Evolutionary conservation across 2,113 vertebrate species (phyloP), one percentile per base, ranked within the genome.

Genomic region (Rynchops niger): DNA sequence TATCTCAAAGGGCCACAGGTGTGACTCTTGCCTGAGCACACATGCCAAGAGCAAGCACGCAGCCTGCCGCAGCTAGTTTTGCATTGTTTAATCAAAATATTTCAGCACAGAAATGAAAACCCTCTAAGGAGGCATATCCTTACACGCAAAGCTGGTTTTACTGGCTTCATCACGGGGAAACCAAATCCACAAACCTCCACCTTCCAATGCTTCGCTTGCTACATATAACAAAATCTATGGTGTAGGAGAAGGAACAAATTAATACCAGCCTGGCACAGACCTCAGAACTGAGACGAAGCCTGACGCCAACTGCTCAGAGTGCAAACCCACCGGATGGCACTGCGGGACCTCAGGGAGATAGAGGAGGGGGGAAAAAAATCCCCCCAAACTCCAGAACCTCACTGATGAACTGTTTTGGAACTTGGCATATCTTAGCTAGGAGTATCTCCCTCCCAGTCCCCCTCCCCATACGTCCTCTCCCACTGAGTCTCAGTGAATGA

Each of bases 31-130:
- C 34, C 34, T 86, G 50, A 90, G 63, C 55, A 90, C 70, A 58
- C 40, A 50, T 16, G 76, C 61, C 86, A 79, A 47, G 82, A 50
- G 61, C 62, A 49, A 72, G 69, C 56, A 15, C 3, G 29, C 38
- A 88, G 59, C 92, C 87, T 84, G 72, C 45, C 79, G 88, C 69
- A 62, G 95, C 79, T 86, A 30, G 87, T 59, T 95, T 61, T 59
- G 79, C 76, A 53, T 69, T 79, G 78, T 90, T 94, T 76, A 78
- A 90, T 93, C 88, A 84, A 92, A 97, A 29, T 65, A 91, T 58
- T 95, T 81, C 82, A 72, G 82, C 63, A 81, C 5, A 12, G 77
- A 88, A 95, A 86, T 49, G 19, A 86, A 86, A 82, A 90, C 53
- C 63, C 78, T 81, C 59, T 59, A 42, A 62, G 73, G 43, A 91